phyloP scores from a whole-genome alignment of 2,888 invertebrate species.

The Drosophila pegasa region DNA sequence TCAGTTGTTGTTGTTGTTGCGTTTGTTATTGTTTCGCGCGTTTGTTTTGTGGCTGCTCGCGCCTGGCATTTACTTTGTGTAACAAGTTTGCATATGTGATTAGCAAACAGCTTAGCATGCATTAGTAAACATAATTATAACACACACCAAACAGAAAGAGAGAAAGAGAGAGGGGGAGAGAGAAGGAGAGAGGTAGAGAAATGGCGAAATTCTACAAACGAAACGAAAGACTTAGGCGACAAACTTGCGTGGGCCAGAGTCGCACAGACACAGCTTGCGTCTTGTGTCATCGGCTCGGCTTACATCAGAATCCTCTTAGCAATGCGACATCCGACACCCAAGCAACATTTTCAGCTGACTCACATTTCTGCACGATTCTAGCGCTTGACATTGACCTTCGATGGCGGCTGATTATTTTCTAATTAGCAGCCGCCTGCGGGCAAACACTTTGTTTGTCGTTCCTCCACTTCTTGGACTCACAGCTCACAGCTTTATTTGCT shows the following conservation, averaged over 20 bases:
- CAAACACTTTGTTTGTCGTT: background rate
- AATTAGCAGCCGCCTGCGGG: slow-evolving; percentile 60
- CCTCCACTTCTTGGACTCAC: slow-evolving; percentile 45
- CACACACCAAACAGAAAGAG: slow-evolving; percentile 17
- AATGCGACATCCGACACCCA: background rate
- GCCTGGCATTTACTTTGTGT: slow-evolving; percentile 66
- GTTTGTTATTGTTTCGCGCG: slow-evolving; percentile 40
- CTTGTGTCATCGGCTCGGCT: slow-evolving; percentile 39
- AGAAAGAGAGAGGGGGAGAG: background rate
- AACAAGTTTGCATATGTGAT: slow-evolving; percentile 79
- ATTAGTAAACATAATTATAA: slow-evolving; percentile 78
- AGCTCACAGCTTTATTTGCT: slow-evolving; percentile 46
- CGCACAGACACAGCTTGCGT: slow-evolving; percentile 4
- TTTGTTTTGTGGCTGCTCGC: slow-evolving; percentile 59
- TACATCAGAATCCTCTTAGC: slow-evolving; percentile 24
- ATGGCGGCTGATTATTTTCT: slow-evolving; percentile 68
- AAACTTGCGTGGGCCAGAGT: slow-evolving; percentile 54
- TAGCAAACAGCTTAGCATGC: slow-evolving; percentile 64
- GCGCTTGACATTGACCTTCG: slow-evolving; percentile 68
- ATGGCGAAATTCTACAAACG: slow-evolving; percentile 31
- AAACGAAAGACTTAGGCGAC: slow-evolving; percentile 57
- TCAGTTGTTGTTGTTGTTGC: slow-evolving; percentile 28
- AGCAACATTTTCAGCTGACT: slow-evolving; percentile 42
- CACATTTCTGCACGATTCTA: slow-evolving; percentile 36
- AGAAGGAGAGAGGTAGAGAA: slow-evolving; percentile 4